Percentiles rank a stretch among this genome's conserved stretches.
These are phyloP conservation scores for Lytechinus variegatus DNA, from an alignment of 35 echinoderm and acorn worm species.

Conservation along the genomic window DNA sequence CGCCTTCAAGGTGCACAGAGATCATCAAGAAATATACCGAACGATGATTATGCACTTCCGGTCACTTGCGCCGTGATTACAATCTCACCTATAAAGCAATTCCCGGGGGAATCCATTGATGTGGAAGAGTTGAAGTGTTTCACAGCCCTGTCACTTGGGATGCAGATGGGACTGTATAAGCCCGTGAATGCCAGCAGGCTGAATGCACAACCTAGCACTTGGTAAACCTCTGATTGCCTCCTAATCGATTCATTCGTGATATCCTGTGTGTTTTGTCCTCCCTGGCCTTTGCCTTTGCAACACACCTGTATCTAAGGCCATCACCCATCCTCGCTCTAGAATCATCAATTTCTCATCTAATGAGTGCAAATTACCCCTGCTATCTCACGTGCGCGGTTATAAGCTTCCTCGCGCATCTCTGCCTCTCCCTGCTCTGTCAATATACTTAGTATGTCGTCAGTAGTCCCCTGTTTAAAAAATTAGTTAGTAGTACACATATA, in stretches of 20 bases:
- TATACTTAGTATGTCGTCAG: no score
- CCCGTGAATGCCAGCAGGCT: neutral
- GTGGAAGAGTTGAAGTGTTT: neutral
- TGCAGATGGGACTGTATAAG: neutral
- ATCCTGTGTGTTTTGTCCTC: neutral
- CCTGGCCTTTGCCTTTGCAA: neutral
- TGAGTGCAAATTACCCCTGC: neutral
- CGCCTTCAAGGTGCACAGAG: neutral
- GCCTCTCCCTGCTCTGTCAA: neutral
- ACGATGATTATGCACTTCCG: neutral
- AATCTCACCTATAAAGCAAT: neutral
- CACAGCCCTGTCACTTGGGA: neutral
- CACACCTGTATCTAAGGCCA: constrained; percentile 40
- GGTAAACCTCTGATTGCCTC: neutral
- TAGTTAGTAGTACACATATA: neutral
- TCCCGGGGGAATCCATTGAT: neutral
- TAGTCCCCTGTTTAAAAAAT: neutral
- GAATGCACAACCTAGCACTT: neutral
- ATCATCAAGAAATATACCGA: neutral
- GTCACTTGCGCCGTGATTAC: neutral
- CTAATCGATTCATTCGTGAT: constrained; percentile 13
- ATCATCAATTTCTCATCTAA: constrained; percentile 28
- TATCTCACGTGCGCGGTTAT: neutral
- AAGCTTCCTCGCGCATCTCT: neutral
- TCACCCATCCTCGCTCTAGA: neutral